These are phyloP conservation scores for Heteractis magnifica DNA, from an alignment of 92 coral and sea anemone species.

Conservation along the genomic window DNA sequence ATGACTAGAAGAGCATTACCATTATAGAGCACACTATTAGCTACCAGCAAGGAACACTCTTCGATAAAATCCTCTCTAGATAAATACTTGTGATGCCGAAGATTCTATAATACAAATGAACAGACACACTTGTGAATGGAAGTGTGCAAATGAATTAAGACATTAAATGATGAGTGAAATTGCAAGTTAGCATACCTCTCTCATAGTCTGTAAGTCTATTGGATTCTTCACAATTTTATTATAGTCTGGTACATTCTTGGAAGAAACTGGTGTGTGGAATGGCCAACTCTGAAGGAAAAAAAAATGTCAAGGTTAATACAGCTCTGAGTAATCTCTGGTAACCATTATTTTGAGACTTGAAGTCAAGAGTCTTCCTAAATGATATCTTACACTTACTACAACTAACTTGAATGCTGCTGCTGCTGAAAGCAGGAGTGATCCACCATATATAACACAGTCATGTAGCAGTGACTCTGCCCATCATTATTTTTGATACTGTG, in stretches of 20 bases:
- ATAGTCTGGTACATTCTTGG: conserved; percentile 96
- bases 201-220: conserved; percentile 93
- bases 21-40: conserved; percentile 92
- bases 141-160: neutral
- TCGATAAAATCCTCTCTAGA: conserved; percentile 87
- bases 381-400: too few relatives aligned
- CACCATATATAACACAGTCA: too few relatives aligned
- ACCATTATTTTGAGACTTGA: too few relatives aligned
- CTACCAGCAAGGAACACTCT: conserved; percentile 68
- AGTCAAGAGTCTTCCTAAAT: too few relatives aligned
- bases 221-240: conserved; percentile 85
- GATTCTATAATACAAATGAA: conserved; percentile 50
- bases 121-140: neutral
- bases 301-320: too few relatives aligned
- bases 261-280: conserved; percentile 89
- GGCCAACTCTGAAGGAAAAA: conserved; percentile 77
- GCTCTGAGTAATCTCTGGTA: too few relatives aligned
- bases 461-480: too few relatives aligned
- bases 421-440: too few relatives aligned
- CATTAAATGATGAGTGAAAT: neutral
- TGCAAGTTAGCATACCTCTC: conserved; percentile 65
- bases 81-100: conserved; percentile 75
- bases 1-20: conserved; percentile 46
- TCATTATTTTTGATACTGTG: too few relatives aligned
- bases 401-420: too few relatives aligned